Percentiles rank a stretch among this genome's conserved stretches.
Evolutionary conservation across 2,888 invertebrate species (phyloP).

Genomic region (Cataglyphis rosenhaueri): DNA sequence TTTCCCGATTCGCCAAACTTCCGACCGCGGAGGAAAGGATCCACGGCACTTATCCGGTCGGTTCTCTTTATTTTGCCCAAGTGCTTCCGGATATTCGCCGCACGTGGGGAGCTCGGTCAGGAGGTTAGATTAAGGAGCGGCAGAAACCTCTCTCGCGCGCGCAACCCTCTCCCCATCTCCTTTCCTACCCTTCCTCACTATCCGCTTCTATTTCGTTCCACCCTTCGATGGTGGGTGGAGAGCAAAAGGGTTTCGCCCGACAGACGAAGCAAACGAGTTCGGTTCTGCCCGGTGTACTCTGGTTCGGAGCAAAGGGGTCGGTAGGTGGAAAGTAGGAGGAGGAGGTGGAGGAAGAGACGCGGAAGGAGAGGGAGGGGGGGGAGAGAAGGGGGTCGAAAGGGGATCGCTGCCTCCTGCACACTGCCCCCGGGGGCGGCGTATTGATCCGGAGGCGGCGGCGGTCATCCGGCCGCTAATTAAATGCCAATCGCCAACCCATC

Average conservation of each 20-base stretch:
- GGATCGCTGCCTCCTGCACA: constrained; percentile 83
- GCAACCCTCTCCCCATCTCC: constrained; percentile 24
- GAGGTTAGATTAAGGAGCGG: constrained; percentile 79
- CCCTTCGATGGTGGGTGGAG: constrained; percentile 56
- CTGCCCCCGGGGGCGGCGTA: constrained; percentile 84
- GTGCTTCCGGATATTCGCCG: constrained; percentile 83
- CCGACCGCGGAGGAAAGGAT: constrained; percentile 56
- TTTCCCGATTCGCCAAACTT: constrained; percentile 43
- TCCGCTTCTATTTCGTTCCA: constrained; percentile 52
- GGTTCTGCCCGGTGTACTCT: constrained; percentile 70
- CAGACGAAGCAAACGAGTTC: constrained; percentile 76
- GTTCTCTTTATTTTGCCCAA: constrained; percentile 82
- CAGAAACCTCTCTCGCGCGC: constrained; percentile 59
- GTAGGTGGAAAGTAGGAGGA: constrained; percentile 66
- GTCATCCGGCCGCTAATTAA: constrained; percentile 86
- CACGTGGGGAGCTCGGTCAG: constrained; percentile 80
- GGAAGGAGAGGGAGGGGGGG: constrained; percentile 56
- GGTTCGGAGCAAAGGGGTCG: constrained; percentile 58
- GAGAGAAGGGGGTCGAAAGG: constrained; percentile 66
- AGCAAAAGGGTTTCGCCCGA: constrained; percentile 74
- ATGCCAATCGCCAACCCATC: constrained; percentile 85
- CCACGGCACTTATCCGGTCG: constrained; percentile 71
- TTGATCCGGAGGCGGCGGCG: constrained; percentile 85
- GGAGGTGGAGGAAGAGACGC: constrained; percentile 60
- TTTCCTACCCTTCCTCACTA: constrained; percentile 20